These are phyloP conservation scores for Bovichtus variegatus DNA, from an alignment of 2,797 vertebrate genomes.

Conservation along the genomic window DNA sequence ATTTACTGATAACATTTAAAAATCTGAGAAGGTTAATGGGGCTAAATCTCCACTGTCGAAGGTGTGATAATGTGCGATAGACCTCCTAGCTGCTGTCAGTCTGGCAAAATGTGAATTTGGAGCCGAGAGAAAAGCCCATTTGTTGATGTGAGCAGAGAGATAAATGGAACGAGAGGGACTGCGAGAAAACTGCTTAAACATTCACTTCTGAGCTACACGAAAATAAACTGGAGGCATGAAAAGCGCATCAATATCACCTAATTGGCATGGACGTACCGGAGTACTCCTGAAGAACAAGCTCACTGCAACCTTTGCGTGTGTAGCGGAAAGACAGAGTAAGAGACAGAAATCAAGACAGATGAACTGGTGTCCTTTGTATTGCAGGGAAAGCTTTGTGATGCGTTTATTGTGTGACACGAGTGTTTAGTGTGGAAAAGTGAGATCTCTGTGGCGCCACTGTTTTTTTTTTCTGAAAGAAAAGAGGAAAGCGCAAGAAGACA, in stretches of 20 bases:
- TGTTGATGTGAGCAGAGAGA: conserved; percentile 51
- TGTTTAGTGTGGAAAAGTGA: conserved; percentile 53
- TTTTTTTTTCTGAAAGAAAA: conserved; percentile 45
- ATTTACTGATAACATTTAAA: conserved; percentile 63
- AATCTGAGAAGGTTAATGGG: conserved; percentile 62
- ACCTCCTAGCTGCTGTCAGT: conserved; percentile 28
- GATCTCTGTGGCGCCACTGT: conserved; percentile 22
- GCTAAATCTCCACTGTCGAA: conserved; percentile 44
- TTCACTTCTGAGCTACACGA: conserved; percentile 39
- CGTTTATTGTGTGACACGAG: conserved; percentile 58
- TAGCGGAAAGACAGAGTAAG: conserved; percentile 19
- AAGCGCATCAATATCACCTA: conserved; percentile 54
- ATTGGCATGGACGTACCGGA: conserved; percentile 58
- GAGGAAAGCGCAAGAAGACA: conserved; percentile 30
- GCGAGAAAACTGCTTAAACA: conserved; percentile 50
- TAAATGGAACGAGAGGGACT: conserved; percentile 34
- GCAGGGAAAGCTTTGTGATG: conserved; percentile 49
- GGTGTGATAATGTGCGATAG: conserved; percentile 46
- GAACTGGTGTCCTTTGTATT: conserved; percentile 37
- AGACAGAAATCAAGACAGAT: conserved; percentile 55
- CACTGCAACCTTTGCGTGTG: conserved; percentile 16
- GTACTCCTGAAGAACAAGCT: conserved; percentile 52
- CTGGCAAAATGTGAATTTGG: conserved; percentile 52
- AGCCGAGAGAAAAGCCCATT: conserved; percentile 48
- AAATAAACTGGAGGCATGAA: conserved; percentile 55